Evolutionary conservation across 23 tunicate genomes (phyloP).

Genomic region (Phallusia fumigata): DNA sequence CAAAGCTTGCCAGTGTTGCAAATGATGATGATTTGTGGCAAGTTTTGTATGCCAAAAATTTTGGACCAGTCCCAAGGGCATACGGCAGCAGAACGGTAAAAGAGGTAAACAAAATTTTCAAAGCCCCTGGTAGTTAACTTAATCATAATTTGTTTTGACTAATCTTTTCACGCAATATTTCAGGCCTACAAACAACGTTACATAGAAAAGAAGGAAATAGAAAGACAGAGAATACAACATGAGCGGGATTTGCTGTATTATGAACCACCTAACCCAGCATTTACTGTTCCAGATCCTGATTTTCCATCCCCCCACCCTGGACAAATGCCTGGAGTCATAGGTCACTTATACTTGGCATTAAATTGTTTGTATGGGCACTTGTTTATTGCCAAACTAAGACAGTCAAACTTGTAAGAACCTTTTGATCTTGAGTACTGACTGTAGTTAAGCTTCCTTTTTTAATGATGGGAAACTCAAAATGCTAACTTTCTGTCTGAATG

Average conservation of each 20-base stretch:
- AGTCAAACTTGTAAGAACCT: background rate
- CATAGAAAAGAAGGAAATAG: constrained; percentile 21
- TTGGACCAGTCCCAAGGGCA: constrained; percentile 26
- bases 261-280: constrained; percentile 22
- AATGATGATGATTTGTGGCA: constrained; percentile 74
- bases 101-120: constrained; percentile 21
- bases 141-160: background rate
- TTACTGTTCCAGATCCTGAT: constrained; percentile 35
- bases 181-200: constrained; percentile 38
- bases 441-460: background rate
- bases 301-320: constrained; percentile 55
- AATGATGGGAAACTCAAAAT: background rate
- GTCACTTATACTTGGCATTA: constrained; percentile 10
- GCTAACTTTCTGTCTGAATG: background rate
- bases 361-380: background rate
- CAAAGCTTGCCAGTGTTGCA: constrained; percentile 23
- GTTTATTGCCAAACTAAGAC: background rate
- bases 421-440: background rate
- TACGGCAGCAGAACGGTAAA: constrained; percentile 28
- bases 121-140: background rate
- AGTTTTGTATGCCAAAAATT: constrained; percentile 44
- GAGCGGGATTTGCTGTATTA: constrained; percentile 27
- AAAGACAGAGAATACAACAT: constrained; percentile 44
- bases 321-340: constrained; percentile 65
- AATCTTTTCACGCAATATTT: background rate